phyloP scores from a whole-genome alignment of 2,888 invertebrate genomes.

The Andrena bicolor region DNA sequence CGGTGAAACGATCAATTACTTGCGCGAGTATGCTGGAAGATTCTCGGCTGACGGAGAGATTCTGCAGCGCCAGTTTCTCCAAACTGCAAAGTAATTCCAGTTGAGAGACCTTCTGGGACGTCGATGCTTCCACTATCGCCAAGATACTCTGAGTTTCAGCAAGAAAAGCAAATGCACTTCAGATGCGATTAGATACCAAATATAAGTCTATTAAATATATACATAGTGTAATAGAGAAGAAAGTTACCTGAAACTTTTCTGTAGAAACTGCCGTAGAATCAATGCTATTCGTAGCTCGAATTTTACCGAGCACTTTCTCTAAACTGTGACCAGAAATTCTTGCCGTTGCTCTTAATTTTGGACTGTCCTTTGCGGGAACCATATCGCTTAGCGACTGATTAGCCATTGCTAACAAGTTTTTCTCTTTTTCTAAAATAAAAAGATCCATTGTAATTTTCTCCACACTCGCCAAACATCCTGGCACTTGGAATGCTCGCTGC shows the following conservation, averaged over 20 bases:
- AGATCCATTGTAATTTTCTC: constrained; percentile 75
- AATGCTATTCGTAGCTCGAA: constrained; percentile 74
- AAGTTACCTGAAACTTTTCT: constrained; percentile 78
- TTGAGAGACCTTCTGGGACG: constrained; percentile 86
- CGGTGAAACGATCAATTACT: constrained; percentile 63
- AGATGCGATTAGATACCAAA: constrained; percentile 6
- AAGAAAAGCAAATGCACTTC: neutral
- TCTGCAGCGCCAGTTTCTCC: constrained; percentile 87
- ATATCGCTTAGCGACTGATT: constrained; percentile 80
- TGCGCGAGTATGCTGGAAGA: constrained; percentile 86
- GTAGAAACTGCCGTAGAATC: constrained; percentile 44
- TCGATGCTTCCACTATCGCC: constrained; percentile 87
- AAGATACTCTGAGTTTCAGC: constrained; percentile 82
- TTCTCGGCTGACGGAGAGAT: constrained; percentile 80
- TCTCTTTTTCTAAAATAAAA: constrained; percentile 80
- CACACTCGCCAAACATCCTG: constrained; percentile 82
- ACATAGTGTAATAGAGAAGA: neutral
- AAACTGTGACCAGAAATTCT: constrained; percentile 83
- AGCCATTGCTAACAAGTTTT: constrained; percentile 76
- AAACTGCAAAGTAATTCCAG: constrained; percentile 88
- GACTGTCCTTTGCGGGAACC: constrained; percentile 72
- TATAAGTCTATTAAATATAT: neutral
- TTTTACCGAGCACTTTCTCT: constrained; percentile 81
- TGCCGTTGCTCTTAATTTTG: constrained; percentile 77
- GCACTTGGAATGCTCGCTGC: constrained; percentile 74